phyloP scores from a whole-genome alignment of 2,113 vertebrate species.

The Vidua macroura region DNA sequence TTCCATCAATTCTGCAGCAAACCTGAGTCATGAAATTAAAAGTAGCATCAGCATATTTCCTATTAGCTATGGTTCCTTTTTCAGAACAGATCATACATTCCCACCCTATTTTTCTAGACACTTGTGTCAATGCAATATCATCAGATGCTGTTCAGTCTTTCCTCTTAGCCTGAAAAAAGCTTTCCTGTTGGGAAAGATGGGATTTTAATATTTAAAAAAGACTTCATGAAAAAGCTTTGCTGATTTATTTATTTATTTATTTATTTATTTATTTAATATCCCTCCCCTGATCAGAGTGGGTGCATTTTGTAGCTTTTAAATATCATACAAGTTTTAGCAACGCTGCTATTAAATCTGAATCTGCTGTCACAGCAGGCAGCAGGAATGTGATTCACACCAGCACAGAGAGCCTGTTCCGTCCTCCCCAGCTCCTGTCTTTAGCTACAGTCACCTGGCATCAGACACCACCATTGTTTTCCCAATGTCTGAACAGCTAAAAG shows the following conservation, averaged over 20 bases:
- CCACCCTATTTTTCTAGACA: slow-evolving; percentile 63
- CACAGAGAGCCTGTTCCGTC: not conserved
- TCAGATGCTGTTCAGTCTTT: slow-evolving; percentile 40
- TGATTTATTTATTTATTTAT: not conserved
- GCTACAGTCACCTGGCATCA: not conserved
- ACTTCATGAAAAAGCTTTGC: not conserved
- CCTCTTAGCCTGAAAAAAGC: slow-evolving; percentile 44
- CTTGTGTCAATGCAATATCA: slow-evolving; percentile 58
- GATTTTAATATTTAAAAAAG: slow-evolving; percentile 54
- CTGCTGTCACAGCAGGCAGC: slow-evolving; percentile 26
- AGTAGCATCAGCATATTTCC: slow-evolving; percentile 58
- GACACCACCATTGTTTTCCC: not conserved
- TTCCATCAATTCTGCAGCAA: slow-evolving; percentile 47
- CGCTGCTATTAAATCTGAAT: not conserved
- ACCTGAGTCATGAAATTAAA: slow-evolving; percentile 64
- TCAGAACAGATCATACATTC: slow-evolving; percentile 48
- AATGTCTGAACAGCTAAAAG: not conserved
- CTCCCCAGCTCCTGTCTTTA: not conserved
- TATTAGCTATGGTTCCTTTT: slow-evolving; percentile 43
- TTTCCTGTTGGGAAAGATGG: slow-evolving; percentile 50
- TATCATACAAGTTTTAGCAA: slow-evolving; percentile 54
- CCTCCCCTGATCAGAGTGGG: slow-evolving; percentile 33
- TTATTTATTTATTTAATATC: slow-evolving; percentile 23
- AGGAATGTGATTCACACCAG: not conserved
- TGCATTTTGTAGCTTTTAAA: slow-evolving; percentile 44